A percentile compares a stretch with the other conserved stretches of the same genome.
Conservation (phyloP, 2,113 vertebrate species). For the Puntigrus tetrazona region DNA sequence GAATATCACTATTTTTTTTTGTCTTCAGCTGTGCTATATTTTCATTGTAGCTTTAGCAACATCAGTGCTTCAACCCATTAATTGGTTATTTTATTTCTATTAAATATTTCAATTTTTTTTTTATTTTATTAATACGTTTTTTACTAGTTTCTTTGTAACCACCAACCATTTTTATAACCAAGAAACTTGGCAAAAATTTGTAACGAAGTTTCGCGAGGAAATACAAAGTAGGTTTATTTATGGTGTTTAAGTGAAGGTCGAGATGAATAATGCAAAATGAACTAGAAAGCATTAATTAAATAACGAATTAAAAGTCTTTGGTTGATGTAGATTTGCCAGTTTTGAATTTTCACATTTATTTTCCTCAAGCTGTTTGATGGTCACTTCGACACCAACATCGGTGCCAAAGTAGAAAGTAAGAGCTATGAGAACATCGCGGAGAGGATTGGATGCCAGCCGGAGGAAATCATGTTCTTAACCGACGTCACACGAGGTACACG, state of each 20-base stretch:
- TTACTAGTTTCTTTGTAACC: not conserved
- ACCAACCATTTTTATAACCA: not conserved
- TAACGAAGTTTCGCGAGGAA: not conserved
- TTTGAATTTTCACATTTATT: not conserved
- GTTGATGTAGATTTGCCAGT: not conserved
- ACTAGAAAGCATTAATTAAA: not conserved
- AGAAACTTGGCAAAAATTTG: not conserved
- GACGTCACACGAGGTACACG: conserved; percentile 83
- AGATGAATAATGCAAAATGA: not conserved
- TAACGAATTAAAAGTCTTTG: not conserved
- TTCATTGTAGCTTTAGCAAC: not conserved
- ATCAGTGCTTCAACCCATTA: not conserved
- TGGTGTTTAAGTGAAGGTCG: not conserved
- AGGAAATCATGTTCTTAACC: conserved; percentile 92
- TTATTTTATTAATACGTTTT: not conserved
- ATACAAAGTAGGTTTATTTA: not conserved
- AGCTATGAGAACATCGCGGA: conserved; percentile 89
- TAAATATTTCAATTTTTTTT: not conserved
- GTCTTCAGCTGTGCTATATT: not conserved
- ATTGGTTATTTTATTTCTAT: not conserved
- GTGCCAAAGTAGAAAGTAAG: conserved; percentile 89
- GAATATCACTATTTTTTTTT: not conserved
- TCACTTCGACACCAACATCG: conserved; percentile 94
- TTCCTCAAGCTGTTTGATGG: conserved; percentile 88
- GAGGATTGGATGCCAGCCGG: conserved; percentile 85